A percentile compares a stretch with the other conserved stretches of the same genome.
These are phyloP conservation scores for Ochropleura plecta DNA, from an alignment of 2,888 invertebrate genomes.

Conservation along the genomic window DNA sequence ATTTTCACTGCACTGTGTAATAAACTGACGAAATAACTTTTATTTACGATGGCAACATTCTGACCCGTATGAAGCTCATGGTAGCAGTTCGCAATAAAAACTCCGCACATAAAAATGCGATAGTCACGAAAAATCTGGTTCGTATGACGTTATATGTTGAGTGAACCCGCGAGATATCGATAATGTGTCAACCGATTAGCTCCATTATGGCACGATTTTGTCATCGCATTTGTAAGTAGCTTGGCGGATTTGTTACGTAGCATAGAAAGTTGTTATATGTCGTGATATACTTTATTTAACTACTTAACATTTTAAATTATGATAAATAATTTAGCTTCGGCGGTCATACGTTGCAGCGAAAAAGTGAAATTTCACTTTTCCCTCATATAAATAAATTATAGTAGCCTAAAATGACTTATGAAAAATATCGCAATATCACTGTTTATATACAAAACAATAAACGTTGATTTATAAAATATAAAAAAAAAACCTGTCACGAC, in stretches of 20 bases:
- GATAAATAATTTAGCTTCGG: not conserved
- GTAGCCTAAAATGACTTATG: not conserved
- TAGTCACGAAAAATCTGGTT: conserved; percentile 28
- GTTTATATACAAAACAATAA: not conserved
- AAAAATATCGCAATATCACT: not conserved
- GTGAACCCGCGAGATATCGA: conserved; percentile 30
- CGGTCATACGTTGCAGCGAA: not conserved
- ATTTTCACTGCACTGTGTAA: conserved; percentile 33
- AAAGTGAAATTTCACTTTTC: conserved; percentile 29
- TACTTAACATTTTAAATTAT: conserved; percentile 30
- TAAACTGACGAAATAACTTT: conserved; percentile 42
- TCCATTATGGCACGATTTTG: conserved; percentile 21
- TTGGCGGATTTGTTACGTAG: conserved; percentile 7
- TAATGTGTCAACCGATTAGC: conserved; percentile 46
- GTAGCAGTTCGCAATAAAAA: conserved; percentile 43
- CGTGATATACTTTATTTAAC: not conserved
- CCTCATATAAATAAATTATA: conserved; percentile 1
- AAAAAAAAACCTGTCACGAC: conserved; percentile 14
- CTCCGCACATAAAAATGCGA: conserved; percentile 26
- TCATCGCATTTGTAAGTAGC: conserved; percentile 10
- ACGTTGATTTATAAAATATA: not conserved
- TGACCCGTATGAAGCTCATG: conserved; percentile 35
- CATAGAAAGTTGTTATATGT: conserved; percentile 19
- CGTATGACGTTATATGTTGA: conserved; percentile 29
- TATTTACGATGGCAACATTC: conserved; percentile 48